These are phyloP conservation scores for Mellivora capensis DNA, from an alignment of 2,113 vertebrate genomes.

Conservation along the genomic window DNA sequence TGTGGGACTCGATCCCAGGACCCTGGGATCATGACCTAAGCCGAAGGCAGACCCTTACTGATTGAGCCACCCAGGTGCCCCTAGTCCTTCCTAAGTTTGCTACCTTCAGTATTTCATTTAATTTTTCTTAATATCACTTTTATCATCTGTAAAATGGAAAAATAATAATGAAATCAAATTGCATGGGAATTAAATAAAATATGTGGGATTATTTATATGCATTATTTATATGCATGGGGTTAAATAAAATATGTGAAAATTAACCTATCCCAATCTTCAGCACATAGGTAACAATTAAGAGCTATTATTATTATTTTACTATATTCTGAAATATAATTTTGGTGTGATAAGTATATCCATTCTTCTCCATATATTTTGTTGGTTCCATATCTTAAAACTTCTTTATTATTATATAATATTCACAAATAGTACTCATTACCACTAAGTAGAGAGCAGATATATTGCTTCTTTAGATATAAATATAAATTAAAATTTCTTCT, in stretches of 20 bases:
- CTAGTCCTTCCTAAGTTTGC: background rate
- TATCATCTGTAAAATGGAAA: background rate
- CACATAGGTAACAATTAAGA: background rate
- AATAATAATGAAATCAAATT: background rate
- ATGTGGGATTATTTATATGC: background rate
- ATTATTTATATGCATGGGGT: too few relatives aligned
- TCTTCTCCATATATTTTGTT: background rate
- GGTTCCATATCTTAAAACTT: background rate
- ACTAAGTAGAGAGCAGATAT: background rate
- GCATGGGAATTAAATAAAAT: background rate
- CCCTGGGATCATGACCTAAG: too few relatives aligned
- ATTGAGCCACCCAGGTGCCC: too few relatives aligned
- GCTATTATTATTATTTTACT: background rate
- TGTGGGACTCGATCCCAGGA: too few relatives aligned
- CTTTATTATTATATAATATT: background rate
- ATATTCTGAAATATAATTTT: background rate
- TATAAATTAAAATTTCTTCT: background rate
- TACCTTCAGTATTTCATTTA: background rate
- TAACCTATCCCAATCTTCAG: background rate
- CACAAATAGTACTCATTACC: background rate
- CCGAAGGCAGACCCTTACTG: too few relatives aligned
- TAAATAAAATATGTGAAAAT: background rate
- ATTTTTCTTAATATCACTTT: background rate
- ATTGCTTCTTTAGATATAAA: background rate
- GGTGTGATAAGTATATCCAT: background rate